A percentile compares a stretch with the other conserved stretches of the same genome.
phyloP scores from a whole-genome alignment of 1,140 invertebrate genomes.

The Battus philenor region DNA sequence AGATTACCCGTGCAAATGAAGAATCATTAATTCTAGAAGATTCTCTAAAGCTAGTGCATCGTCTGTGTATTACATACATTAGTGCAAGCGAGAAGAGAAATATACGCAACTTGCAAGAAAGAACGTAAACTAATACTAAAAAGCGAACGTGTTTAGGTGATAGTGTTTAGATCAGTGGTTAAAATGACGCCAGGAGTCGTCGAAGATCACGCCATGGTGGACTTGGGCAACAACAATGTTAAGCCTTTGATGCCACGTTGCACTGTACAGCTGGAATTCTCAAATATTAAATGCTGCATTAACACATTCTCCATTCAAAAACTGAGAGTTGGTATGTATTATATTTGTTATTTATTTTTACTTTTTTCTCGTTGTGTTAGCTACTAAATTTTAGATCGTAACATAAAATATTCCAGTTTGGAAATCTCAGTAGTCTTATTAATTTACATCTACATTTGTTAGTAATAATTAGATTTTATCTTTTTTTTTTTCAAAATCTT shows the following conservation, averaged over 20 bases:
- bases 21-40: conserved; percentile 3
- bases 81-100: conserved; percentile 13
- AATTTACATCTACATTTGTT: too few species aligned
- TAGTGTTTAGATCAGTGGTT: conserved; percentile 18
- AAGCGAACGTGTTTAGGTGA: conserved; percentile 18
- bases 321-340: conserved; percentile 42
- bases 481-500: too few species aligned
- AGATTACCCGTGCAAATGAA: conserved; percentile 9
- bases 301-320: conserved; percentile 48
- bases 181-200: conserved; percentile 41
- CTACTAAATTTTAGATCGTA: too few species aligned
- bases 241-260: conserved; percentile 62
- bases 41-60: too few species aligned
- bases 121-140: background rate
- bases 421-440: too few species aligned
- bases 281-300: conserved; percentile 81
- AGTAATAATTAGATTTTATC: too few species aligned
- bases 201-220: conserved; percentile 28
- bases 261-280: conserved; percentile 81
- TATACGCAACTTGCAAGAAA: background rate
- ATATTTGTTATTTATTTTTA: conserved; percentile 4
- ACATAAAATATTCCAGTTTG: too few species aligned
- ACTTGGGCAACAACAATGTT: conserved; percentile 62
- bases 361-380: too few species aligned
- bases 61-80: background rate